phyloP scores from a whole-genome alignment of 2,797 vertebrate species.

The Takifugu rubripes region DNA sequence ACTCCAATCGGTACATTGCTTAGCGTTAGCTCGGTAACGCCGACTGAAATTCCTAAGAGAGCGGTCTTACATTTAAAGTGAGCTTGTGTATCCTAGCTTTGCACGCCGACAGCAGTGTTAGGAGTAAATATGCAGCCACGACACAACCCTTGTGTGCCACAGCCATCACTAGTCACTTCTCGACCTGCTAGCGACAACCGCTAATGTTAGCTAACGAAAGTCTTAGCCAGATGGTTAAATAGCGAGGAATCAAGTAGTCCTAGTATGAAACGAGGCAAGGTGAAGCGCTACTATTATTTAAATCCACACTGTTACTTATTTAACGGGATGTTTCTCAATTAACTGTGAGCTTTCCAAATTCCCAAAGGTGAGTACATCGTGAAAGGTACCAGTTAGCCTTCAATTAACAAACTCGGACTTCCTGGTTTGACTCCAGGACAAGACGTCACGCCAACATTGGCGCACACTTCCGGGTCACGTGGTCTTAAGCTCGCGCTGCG shows the following conservation, averaged over 20 bases:
- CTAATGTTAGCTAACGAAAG: constrained; percentile 33
- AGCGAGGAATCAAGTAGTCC: constrained; percentile 9
- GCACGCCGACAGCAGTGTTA: constrained; percentile 38
- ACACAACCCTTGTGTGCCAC: constrained; percentile 18
- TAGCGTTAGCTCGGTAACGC: too few species aligned
- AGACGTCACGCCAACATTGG: constrained; percentile 3
- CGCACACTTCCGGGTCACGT: fast-evolving
- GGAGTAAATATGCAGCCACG: constrained; percentile 34
- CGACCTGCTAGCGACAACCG: constrained; percentile 32
- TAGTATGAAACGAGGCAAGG: not conserved
- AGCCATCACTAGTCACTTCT: constrained; percentile 43
- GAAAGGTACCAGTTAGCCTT: constrained; percentile 23
- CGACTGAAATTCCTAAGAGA: too few species aligned
- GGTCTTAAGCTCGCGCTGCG: too few species aligned
- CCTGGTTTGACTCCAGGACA: constrained; percentile 35
- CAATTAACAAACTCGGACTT: constrained; percentile 32
- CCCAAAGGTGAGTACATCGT: constrained; percentile 31
- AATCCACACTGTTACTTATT: not conserved
- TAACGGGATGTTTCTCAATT: not conserved
- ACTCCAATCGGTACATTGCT: too few species aligned
- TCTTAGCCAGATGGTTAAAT: constrained; percentile 30
- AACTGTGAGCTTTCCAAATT: not conserved
- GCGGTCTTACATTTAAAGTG: constrained; percentile 51
- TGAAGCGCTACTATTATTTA: not conserved
- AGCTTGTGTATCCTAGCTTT: constrained; percentile 70